Evolutionary conservation across 53 echinoderm and acorn worm genomes (phyloP), one percentile per base, ranked within the genome.

Genomic region (Echinarachnius parma): DNA sequence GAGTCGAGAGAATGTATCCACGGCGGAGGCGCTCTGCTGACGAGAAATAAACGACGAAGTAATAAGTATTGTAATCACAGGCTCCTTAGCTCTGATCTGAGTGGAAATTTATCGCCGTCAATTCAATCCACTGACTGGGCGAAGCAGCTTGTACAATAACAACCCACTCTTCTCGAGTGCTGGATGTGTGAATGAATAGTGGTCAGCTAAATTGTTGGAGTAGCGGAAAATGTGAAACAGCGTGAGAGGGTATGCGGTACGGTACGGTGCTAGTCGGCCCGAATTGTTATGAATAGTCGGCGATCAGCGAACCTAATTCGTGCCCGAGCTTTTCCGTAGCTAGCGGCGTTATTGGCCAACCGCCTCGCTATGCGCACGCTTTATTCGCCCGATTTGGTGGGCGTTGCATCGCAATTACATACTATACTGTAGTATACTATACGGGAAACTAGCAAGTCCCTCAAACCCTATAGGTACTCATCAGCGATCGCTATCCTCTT

Each of bases 341-440:
- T 72, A 10, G 29, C 44, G 74, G 74, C 55, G 28, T 28, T 72
- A 42, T 72, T 56, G 15, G 56, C 27, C 22, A 27, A 39, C 39
- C 35, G 57, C 25, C 5, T 35, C 34, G 31, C 39, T 29, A 68
- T 32, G 21, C 69, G 74, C 21, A 37, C 21, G n/a, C 13, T 39
- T 57, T 72, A 56, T 72, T 56, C 37, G 36, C 55, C 25, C 15
- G 74, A 55, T 37, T 72, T 72, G 56, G 74, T 39, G 74, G 74
- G 74, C 74, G 74, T 72, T 36, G 74, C 74, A 72, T 72, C 56
- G n/a, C 74, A 72, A 72, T 72, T 72, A 72, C 74, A 46, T 29
- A 16, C 46, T 46, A 13, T 9, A 21, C 28, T n/a, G n/a, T n/a
- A n/a, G n/a, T n/a, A n/a, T n/a, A n/a, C n/a, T n/a, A n/a, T n/a